A percentile compares a stretch with the other conserved stretches of the same genome.
phyloP scores from a whole-genome alignment of 2,113 vertebrate genomes.

The Cyprinodon brontotheroides region DNA sequence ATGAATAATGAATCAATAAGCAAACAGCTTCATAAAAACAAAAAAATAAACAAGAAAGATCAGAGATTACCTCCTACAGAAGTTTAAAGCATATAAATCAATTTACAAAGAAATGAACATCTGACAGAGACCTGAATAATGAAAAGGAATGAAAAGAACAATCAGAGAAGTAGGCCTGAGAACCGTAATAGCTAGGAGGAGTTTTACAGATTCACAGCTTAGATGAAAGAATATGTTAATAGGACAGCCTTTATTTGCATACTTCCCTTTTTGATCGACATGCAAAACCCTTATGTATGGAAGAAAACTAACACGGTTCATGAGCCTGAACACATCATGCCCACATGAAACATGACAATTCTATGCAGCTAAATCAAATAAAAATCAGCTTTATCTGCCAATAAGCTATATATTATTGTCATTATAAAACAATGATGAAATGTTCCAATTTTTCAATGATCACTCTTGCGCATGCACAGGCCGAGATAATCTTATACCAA shows the following conservation, averaged over 20 bases:
- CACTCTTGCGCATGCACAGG: too few relatives aligned
- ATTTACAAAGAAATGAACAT: too few relatives aligned
- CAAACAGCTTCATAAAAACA: not conserved
- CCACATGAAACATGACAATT: not conserved
- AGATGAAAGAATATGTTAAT: not conserved
- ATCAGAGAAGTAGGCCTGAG: not conserved
- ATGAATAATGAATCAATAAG: too few relatives aligned
- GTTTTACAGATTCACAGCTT: not conserved
- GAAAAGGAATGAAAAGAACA: not conserved
- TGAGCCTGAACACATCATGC: not conserved
- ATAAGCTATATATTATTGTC: too few relatives aligned
- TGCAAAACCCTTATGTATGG: not conserved
- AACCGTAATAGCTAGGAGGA: not conserved
- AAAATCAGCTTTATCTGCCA: too few relatives aligned
- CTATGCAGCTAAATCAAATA: too few relatives aligned
- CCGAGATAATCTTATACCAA: too few relatives aligned
- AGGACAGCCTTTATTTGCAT: not conserved
- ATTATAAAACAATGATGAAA: too few relatives aligned
- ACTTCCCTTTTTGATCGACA: not conserved
- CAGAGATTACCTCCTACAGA: not conserved
- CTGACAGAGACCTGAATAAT: not conserved
- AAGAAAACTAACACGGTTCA: not conserved
- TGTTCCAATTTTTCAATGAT: too few relatives aligned
- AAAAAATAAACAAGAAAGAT: not conserved
- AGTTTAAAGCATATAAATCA: not conserved